A percentile compares a stretch with the other conserved stretches of the same genome.
phyloP scores from a whole-genome alignment of 2,797 vertebrate genomes.

The Acrocephalus scirpaceus region DNA sequence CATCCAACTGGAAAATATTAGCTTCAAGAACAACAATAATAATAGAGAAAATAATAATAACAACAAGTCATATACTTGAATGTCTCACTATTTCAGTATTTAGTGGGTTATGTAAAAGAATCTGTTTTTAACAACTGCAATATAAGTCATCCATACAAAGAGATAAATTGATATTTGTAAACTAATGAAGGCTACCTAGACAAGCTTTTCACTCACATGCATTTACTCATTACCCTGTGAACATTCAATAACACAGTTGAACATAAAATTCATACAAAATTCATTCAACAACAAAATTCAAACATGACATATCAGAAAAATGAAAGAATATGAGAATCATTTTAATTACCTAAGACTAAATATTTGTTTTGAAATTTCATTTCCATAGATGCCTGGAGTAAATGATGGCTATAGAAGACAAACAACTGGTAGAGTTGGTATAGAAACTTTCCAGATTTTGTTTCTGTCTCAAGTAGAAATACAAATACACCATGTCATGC shows the following conservation, averaged over 20 bases:
- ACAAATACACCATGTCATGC: rapidly evolving
- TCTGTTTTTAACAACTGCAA: neutral
- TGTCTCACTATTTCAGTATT: neutral
- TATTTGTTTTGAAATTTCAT: neutral
- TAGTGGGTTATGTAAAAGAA: neutral
- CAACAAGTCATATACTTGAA: neutral
- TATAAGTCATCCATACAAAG: neutral
- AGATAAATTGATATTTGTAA: neutral
- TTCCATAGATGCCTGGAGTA: neutral
- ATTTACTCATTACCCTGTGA: neutral
- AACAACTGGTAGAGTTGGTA: neutral
- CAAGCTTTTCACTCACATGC: neutral
- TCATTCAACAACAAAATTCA: no score
- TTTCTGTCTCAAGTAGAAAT: neutral
- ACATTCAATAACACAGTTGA: neutral
- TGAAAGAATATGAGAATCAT: neutral
- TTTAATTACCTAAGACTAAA: neutral
- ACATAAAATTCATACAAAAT: neutral
- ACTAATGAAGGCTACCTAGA: neutral
- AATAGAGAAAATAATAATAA: neutral
- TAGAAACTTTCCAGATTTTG: neutral
- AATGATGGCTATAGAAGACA: neutral
- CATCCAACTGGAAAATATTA: neutral
- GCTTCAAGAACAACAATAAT: neutral
- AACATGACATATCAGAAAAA: neutral